A percentile compares a stretch with the other conserved stretches of the same genome.
Conservation (phyloP, 2,113 vertebrate species). For the Neoarius graeffei region DNA sequence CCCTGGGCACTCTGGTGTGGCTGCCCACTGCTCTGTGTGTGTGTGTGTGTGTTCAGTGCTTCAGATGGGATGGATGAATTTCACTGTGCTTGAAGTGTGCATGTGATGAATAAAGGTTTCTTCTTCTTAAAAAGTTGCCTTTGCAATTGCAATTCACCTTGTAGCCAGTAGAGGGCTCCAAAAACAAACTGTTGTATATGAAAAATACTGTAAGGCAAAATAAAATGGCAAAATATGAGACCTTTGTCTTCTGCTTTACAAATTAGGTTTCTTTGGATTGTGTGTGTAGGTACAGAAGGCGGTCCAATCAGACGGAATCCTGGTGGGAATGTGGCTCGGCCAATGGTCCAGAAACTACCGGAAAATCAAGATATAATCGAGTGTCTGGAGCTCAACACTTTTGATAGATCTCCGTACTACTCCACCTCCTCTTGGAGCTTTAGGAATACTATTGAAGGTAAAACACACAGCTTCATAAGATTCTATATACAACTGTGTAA, state of each 20-base stretch:
- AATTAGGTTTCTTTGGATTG: background rate
- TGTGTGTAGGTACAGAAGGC: constrained; percentile 78
- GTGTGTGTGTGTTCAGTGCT: too few relatives aligned
- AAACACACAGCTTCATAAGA: background rate
- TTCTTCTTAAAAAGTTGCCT: background rate
- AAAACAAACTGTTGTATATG: background rate
- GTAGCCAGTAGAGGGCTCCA: background rate
- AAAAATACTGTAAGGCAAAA: background rate
- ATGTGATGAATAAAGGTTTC: too few relatives aligned
- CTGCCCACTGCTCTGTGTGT: too few relatives aligned
- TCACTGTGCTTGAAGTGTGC: too few relatives aligned
- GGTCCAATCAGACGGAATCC: constrained; percentile 89
- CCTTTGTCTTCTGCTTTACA: background rate
- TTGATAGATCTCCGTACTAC: constrained; percentile 84
- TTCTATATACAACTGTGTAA: background rate
- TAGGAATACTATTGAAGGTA: constrained; percentile 83
- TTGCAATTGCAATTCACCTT: background rate
- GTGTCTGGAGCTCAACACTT: constrained; percentile 85
- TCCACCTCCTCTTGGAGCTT: constrained; percentile 85
- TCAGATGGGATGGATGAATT: too few relatives aligned
- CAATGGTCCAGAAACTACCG: constrained; percentile 90
- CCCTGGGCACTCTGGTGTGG: too few relatives aligned
- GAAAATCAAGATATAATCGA: constrained; percentile 84
- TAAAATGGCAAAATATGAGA: background rate
- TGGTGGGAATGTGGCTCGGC: constrained; percentile 86